A percentile compares a stretch with the other conserved stretches of the same genome.
Conservation (phyloP, 2,888 invertebrate species). For the Halictus ligatus region DNA sequence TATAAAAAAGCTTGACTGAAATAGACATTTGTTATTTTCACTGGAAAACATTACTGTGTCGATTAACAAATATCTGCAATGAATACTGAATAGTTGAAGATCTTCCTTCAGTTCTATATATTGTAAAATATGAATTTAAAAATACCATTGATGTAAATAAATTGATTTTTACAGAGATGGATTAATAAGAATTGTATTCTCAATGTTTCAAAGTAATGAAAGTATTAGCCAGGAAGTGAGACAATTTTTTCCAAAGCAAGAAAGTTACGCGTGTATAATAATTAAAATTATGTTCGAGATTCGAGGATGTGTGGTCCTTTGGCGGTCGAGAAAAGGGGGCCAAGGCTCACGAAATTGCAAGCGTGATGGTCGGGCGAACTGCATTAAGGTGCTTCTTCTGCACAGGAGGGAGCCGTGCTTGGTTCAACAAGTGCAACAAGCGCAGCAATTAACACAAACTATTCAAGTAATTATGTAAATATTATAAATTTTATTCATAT, state of each 20-base stretch:
- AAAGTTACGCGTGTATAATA: not conserved
- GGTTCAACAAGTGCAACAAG: not conserved
- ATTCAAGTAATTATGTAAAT: not conserved
- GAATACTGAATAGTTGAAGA: no score
- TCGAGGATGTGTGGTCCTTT: not conserved
- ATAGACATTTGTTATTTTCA: no score
- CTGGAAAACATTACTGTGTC: no score
- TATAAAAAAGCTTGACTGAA: no score
- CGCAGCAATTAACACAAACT: not conserved
- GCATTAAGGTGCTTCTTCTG: slow-evolving; percentile 39
- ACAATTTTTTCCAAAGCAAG: not conserved
- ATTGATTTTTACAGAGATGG: no score
- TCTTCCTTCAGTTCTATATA: no score
- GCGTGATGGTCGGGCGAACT: slow-evolving; percentile 49
- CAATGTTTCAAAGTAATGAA: not conserved
- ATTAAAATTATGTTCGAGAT: not conserved
- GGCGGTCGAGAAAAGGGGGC: not conserved
- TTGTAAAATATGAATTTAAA: no score
- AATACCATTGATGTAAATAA: no score
- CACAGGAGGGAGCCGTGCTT: not conserved
- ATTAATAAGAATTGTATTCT: not conserved
- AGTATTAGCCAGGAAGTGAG: not conserved
- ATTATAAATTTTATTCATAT: not conserved
- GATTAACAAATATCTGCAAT: no score
- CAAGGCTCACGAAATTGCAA: slow-evolving; percentile 45